Conservation (phyloP, 2,113 vertebrate genomes). For the Oceanodroma tethys region DNA sequence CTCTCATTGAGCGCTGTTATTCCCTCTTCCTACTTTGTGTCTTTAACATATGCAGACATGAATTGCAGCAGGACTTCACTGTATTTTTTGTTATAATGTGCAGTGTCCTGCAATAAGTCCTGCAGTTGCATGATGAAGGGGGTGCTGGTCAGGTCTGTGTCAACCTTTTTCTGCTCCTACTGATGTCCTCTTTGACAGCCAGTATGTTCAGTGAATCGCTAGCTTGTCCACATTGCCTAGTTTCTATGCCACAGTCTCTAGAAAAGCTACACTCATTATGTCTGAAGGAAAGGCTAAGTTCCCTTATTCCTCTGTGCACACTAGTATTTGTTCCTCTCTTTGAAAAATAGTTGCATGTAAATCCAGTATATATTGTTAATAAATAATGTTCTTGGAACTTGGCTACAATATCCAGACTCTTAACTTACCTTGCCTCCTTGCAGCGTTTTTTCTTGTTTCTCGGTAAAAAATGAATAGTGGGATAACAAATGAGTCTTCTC, state of each 20-base stretch:
- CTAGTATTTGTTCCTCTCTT: background rate
- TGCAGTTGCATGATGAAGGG: background rate
- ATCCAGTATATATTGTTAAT: background rate
- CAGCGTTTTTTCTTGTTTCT: background rate
- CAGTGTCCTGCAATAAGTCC: background rate
- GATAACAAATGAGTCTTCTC: background rate
- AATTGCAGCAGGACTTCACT: background rate
- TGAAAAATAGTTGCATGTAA: background rate
- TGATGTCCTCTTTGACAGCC: background rate
- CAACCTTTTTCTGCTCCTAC: background rate
- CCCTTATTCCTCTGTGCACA: background rate
- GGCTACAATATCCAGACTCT: background rate
- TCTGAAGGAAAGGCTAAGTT: background rate
- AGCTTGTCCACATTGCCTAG: background rate
- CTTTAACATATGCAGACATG: background rate
- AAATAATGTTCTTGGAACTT: background rate
- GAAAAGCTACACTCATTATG: accelerated
- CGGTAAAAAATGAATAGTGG: background rate
- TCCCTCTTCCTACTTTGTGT: background rate
- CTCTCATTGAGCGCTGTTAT: background rate
- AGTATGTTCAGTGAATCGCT: background rate
- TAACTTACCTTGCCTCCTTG: background rate
- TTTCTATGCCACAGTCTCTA: background rate
- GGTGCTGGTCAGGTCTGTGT: background rate
- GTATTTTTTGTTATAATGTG: background rate